phyloP scores from a whole-genome alignment of 2,797 vertebrate genomes.

The Gambusia yucatana region DNA sequence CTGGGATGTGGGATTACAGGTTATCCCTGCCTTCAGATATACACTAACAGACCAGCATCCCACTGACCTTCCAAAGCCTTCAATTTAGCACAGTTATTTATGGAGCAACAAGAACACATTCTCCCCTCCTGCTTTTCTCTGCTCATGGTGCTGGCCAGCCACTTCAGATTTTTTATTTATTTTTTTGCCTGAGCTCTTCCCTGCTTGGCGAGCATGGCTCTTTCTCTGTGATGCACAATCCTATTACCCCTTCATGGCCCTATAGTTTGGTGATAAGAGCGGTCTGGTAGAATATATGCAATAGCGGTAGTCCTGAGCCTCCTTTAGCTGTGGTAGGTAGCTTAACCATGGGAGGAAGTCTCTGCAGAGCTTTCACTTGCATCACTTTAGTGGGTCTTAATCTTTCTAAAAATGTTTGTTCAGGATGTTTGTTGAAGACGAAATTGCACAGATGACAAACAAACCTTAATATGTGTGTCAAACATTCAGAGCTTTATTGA shows the following conservation, averaged over 20 bases:
- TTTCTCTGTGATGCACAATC: conserved; percentile 79
- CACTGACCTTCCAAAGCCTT: conserved; percentile 78
- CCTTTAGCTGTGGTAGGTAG: conserved; percentile 71
- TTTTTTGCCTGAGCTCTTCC: conserved; percentile 52
- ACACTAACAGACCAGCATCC: conserved; percentile 69
- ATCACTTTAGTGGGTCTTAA: conserved; percentile 64
- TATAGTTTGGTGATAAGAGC: conserved; percentile 74
- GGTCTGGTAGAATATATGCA: conserved; percentile 48
- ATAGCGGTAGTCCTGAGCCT: conserved; percentile 61
- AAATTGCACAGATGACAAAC: conserved; percentile 56
- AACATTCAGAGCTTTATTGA: neutral
- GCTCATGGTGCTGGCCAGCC: conserved; percentile 66
- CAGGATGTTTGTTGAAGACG: conserved; percentile 49
- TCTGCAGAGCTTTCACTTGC: conserved; percentile 52
- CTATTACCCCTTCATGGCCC: conserved; percentile 77
- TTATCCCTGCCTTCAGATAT: conserved; percentile 72
- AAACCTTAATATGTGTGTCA: neutral
- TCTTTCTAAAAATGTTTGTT: conserved; percentile 54
- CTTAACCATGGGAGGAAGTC: conserved; percentile 66
- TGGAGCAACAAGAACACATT: conserved; percentile 65
- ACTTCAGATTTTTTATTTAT: conserved; percentile 45
- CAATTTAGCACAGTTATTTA: conserved; percentile 79
- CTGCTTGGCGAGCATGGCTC: conserved; percentile 67
- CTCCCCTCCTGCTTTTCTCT: conserved; percentile 55
- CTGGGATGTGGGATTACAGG: conserved; percentile 73